A percentile compares a stretch with the other conserved stretches of the same genome.
These are phyloP conservation scores for Salminus brasiliensis DNA, from an alignment of 2,113 vertebrate species.

Conservation along the genomic window DNA sequence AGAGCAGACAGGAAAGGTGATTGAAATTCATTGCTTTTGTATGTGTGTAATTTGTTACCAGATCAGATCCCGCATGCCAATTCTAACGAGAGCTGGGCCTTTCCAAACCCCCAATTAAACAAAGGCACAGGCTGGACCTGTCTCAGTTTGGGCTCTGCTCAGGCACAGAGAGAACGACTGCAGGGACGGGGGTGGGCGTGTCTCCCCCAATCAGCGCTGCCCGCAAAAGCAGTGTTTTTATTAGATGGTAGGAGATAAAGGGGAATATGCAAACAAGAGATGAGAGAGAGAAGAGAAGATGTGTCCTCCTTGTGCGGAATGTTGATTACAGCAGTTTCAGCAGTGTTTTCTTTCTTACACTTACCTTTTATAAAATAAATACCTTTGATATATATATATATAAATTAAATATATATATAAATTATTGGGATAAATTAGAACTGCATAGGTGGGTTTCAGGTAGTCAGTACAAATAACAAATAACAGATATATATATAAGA, in stretches of 20 bases:
- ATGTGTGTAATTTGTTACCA: slow-evolving; percentile 66
- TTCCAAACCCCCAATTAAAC: slow-evolving; percentile 66
- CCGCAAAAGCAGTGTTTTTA: background rate
- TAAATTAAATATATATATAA: too few relatives aligned
- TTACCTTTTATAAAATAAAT: too few relatives aligned
- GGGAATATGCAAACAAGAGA: background rate
- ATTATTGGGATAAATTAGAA: too few relatives aligned
- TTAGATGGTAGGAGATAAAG: background rate
- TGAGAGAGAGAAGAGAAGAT: background rate
- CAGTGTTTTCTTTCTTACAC: background rate
- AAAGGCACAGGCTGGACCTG: slow-evolving; percentile 50
- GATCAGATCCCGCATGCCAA: slow-evolving; percentile 64
- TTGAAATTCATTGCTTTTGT: slow-evolving; percentile 74
- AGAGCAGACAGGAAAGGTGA: slow-evolving; percentile 68
- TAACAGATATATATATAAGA: too few relatives aligned
- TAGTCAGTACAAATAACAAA: too few relatives aligned
- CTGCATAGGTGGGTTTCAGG: too few relatives aligned
- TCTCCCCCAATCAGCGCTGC: background rate
- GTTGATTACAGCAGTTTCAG: background rate
- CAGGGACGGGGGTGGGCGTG: slow-evolving; percentile 2
- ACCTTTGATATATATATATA: too few relatives aligned
- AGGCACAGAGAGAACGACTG: background rate
- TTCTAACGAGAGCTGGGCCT: slow-evolving; percentile 51
- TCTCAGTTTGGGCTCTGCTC: slow-evolving; percentile 26
- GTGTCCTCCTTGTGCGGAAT: background rate